Conservation (phyloP, 2,888 invertebrate genomes). For the Unio delphinus region DNA sequence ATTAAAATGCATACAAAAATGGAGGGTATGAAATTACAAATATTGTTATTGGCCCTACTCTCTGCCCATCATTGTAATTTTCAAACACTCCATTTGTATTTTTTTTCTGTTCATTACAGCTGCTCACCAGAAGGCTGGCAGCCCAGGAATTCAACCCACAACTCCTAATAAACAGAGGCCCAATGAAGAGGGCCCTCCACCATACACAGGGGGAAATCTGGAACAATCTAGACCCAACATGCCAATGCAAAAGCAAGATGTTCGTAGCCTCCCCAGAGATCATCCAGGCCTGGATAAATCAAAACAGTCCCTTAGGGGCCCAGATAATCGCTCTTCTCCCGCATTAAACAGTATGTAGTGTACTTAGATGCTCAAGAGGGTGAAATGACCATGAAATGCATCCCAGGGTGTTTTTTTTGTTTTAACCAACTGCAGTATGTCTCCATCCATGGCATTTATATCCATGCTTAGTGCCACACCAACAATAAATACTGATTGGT, state of each 20-base stretch:
- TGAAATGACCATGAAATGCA: no score
- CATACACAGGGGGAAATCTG: conserved; percentile 41
- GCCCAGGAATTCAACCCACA: conserved; percentile 28
- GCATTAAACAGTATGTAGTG: conserved; percentile 49
- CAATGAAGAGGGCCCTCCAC: conserved; percentile 55
- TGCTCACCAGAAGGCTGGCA: conserved; percentile 27
- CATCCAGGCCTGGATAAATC: conserved; percentile 16
- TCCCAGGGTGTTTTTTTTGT: no score
- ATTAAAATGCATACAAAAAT: no score
- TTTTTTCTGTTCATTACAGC: conserved; percentile 20
- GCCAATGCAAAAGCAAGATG: conserved; percentile 20
- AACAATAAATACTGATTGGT: no score
- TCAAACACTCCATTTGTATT: no score
- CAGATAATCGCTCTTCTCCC: conserved; percentile 47
- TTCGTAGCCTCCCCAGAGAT: conserved; percentile 29
- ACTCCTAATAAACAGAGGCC: conserved; percentile 41
- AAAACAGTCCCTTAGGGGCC: conserved; percentile 28
- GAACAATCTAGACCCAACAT: conserved; percentile 22
- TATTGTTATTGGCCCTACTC: no score
- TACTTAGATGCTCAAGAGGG: no score
- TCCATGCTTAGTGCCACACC: no score
- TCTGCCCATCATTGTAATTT: no score
- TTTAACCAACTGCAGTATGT: no score
- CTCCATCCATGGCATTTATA: no score
- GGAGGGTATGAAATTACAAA: no score